These are phyloP conservation scores for Macaca fascicularis DNA, from an alignment of 2,113 vertebrate species.

Conservation along the genomic window T2T-MFA8v1.1 NC_088387.1:38826001-38826500, in stretches of 20 bases:
- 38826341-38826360: background rate
- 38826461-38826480: background rate
- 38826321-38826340: background rate
- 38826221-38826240: background rate
- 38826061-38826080: background rate
- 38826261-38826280: background rate
- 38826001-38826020: background rate
- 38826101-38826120: background rate
- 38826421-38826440: background rate
- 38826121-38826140: background rate
- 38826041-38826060: background rate
- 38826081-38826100: background rate
- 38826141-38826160: background rate
- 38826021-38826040: background rate
- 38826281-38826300: background rate
- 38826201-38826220: background rate
- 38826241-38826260: background rate
- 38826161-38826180: background rate
- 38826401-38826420: background rate
- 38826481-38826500: no score
- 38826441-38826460: background rate
- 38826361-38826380: background rate
- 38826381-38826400: background rate
- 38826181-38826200: background rate
- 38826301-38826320: background rate